phyloP scores from a whole-genome alignment of 2,888 invertebrate genomes.

The Beris chalybata region DNA sequence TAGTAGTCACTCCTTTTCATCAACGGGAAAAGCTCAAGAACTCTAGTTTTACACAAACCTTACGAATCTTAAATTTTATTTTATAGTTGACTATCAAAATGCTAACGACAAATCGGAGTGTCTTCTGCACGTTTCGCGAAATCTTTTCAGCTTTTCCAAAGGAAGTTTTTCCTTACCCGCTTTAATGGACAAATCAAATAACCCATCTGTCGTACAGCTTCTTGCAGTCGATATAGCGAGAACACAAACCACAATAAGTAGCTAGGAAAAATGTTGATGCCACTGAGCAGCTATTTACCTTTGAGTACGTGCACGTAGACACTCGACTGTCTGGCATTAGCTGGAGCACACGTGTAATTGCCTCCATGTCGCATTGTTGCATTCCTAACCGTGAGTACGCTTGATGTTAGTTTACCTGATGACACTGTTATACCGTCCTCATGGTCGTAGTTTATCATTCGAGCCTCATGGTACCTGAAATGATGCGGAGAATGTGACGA shows the following conservation, averaged over 20 bases:
- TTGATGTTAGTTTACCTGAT: constrained; percentile 62
- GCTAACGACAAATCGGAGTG: no score
- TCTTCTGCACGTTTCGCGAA: no score
- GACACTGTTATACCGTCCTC: constrained; percentile 64
- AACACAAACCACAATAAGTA: no score
- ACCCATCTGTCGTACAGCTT: constrained; percentile 5
- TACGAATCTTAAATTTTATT: no score
- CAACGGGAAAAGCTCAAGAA: no score
- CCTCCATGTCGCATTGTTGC: constrained; percentile 62
- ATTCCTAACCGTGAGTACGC: constrained; percentile 65
- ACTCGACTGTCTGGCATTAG: constrained; percentile 70
- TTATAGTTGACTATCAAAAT: no score
- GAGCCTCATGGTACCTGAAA: constrained; percentile 70
- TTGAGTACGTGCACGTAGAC: constrained; percentile 69
- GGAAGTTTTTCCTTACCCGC: not conserved
- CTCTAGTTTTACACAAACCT: no score
- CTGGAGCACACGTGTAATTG: constrained; percentile 74
- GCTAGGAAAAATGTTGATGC: no score
- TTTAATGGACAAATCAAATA: not conserved
- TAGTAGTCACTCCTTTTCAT: no score
- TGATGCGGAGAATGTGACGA: no score
- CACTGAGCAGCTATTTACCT: constrained; percentile 54
- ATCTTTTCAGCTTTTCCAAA: no score
- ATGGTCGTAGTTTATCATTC: constrained; percentile 77
- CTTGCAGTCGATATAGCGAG: no score